Base-by-base conservation (phyloP, 2,888 invertebrate species). In the Digitonthophagus gazella region DNA sequence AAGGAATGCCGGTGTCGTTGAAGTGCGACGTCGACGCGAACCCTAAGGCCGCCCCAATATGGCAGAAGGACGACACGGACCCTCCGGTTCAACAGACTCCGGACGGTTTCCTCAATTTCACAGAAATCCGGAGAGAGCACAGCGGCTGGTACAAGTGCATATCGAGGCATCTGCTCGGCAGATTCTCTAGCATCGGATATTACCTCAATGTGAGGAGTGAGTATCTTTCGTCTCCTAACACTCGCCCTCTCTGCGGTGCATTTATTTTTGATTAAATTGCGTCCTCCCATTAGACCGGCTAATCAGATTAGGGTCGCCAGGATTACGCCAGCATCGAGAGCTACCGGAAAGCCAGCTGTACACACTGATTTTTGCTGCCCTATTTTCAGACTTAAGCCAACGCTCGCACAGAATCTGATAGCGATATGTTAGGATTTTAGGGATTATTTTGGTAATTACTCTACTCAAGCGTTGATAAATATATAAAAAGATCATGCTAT, bases 81-180 rank as follows among this genome's bases (percentile, higher is more conserved):
- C 83, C 83, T 14, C 82, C 83, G 1, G 89, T 91, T 70, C 87
- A 89, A 74, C 91, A 91, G 82, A 87, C 88, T 72, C 89, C 88
- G 65, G 91, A 91, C 78, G 93, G 95, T 68, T 93, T 91, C 81
- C 87, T 96, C 70, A 95, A 95, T 84, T 95, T 95, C 85, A 90
- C 90, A 65, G 87, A 90, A 76, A 91, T 95, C 79, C 86, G 88
- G 66, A 86, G 91, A 65, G 89, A 91, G 74, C 93, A 96, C 85
- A 93, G 93, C 69, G 96, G 96, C 78, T 96, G 96, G 96, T 96
- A 96, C 86, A 92, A 95, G 81, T 96, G 96, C 84, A 90, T 93
- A 66, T 93, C 95, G 69, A 86, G 90, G 64, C 95, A 96, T 86
- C 87, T 91, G 73, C 88, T 93, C 78, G 91, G 92, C 28, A 90